phyloP scores from a whole-genome alignment of 92 coral and sea anemone genomes.

The Galaxea fascicularis region DNA sequence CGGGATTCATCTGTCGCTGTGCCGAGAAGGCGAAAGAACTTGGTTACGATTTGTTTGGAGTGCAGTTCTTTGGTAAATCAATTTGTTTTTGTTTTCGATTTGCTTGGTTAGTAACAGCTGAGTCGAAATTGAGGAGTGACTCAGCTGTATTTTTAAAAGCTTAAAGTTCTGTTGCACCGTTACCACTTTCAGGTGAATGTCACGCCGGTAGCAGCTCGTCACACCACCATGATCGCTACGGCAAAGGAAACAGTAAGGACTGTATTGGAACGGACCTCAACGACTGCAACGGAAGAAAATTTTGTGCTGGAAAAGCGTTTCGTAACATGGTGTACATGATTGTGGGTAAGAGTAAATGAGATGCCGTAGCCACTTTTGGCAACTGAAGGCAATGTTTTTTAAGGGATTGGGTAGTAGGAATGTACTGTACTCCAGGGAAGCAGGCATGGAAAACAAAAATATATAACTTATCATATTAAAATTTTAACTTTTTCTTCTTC shows the following conservation, averaged over 20 bases:
- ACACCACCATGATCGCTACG: slow-evolving; percentile 12
- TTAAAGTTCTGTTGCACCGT: not conserved
- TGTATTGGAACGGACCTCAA: slow-evolving; percentile 31
- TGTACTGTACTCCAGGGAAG: too few species aligned
- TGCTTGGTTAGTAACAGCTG: too few species aligned
- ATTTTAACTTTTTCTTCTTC: too few species aligned
- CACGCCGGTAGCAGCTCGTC: slow-evolving; percentile 23
- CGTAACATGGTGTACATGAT: slow-evolving; percentile 44
- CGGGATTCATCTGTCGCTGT: slow-evolving; percentile 86
- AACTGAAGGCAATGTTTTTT: too few species aligned
- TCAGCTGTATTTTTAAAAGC: too few species aligned
- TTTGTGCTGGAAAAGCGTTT: slow-evolving; percentile 17
- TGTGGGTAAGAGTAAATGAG: slow-evolving; percentile 22
- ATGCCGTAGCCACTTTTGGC: too few species aligned
- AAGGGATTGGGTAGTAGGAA: too few species aligned
- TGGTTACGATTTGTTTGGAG: slow-evolving; percentile 78
- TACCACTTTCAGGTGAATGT: slow-evolving; percentile 18
- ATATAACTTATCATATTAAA: too few species aligned
- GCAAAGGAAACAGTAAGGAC: slow-evolving; percentile 7
- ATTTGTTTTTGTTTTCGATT: too few species aligned
- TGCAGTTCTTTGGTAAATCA: slow-evolving; percentile 65
- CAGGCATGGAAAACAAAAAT: too few species aligned
- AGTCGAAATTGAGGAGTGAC: too few species aligned
- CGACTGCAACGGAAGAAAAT: slow-evolving; percentile 32
- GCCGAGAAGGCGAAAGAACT: slow-evolving; percentile 77